phyloP scores from a whole-genome alignment of 1,140 invertebrate genomes.

The Magallana angulata region DNA sequence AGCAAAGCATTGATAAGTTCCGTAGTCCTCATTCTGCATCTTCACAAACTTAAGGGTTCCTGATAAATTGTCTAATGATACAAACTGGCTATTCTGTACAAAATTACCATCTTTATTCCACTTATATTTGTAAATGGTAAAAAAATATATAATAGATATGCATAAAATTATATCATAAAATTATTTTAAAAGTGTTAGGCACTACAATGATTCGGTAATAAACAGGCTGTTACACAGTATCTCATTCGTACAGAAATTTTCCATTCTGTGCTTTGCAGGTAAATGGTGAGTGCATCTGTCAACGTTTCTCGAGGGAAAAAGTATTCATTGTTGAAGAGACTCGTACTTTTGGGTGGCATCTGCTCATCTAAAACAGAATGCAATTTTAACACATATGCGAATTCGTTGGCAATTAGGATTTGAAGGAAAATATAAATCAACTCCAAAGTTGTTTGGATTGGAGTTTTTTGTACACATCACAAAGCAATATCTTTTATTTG shows the following conservation, averaged over 20 bases:
- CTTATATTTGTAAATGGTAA: not conserved
- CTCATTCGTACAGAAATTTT: not conserved
- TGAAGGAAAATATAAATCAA: too few relatives aligned
- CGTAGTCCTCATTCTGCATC: not conserved
- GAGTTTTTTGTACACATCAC: too few relatives aligned
- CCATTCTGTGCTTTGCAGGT: not conserved
- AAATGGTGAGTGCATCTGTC: not conserved
- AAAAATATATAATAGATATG: too few relatives aligned
- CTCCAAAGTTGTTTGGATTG: too few relatives aligned
- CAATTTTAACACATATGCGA: too few relatives aligned
- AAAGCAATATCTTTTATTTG: too few relatives aligned
- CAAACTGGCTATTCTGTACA: not conserved
- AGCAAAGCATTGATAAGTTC: conserved; percentile 43
- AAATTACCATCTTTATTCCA: conserved; percentile 19
- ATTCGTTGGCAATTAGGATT: too few relatives aligned
- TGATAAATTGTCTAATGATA: not conserved
- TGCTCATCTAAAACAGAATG: not conserved
- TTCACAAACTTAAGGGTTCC: not conserved
- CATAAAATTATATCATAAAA: too few relatives aligned
- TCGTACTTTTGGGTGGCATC: conserved; percentile 1
- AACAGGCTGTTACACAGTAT: too few relatives aligned
- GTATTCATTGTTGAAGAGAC: not conserved
- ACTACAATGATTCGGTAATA: too few relatives aligned
- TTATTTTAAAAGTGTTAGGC: too few relatives aligned
- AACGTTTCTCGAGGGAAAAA: not conserved